Conservation (phyloP, 2,888 invertebrate species). For the Cheilosia pagana region DNA sequence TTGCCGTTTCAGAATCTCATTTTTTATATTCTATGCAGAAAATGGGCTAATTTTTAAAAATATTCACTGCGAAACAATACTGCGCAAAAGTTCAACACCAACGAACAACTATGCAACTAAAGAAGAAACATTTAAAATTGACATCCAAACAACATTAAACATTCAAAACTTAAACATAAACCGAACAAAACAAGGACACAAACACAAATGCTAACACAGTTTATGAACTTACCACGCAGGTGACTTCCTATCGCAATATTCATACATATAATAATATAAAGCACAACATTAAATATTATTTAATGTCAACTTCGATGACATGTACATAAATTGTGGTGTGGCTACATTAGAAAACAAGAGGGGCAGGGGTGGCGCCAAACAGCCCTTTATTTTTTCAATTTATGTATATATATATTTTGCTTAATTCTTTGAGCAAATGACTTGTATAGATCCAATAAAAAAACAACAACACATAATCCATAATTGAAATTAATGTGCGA, state of each 20-base stretch:
- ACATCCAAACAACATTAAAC: slow-evolving; percentile 38
- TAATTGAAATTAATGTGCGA: slow-evolving; percentile 45
- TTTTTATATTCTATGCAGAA: too few relatives aligned
- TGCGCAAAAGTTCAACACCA: slow-evolving; percentile 26
- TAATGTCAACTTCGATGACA: slow-evolving; percentile 70
- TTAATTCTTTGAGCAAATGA: slow-evolving; percentile 27
- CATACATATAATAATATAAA: slow-evolving; percentile 75
- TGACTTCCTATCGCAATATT: slow-evolving; percentile 75
- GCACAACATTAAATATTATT: slow-evolving; percentile 73
- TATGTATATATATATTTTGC: slow-evolving; percentile 3
- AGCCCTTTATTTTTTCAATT: not conserved
- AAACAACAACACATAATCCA: slow-evolving; percentile 5
- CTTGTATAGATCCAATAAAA: slow-evolving; percentile 15
- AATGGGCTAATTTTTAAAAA: too few relatives aligned
- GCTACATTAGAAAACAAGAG: slow-evolving; percentile 17
- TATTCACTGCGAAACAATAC: not conserved
- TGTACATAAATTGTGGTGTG: slow-evolving; percentile 51
- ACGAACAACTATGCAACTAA: slow-evolving; percentile 41
- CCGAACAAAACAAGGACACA: slow-evolving; percentile 22
- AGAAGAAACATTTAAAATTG: slow-evolving; percentile 24
- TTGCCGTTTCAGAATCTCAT: too few relatives aligned
- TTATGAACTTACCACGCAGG: slow-evolving; percentile 69
- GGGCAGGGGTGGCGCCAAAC: slow-evolving; percentile 9
- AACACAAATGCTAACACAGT: slow-evolving; percentile 17
- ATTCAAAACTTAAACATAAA: slow-evolving; percentile 5